Evolutionary conservation across 2,888 invertebrate species (phyloP), one percentile per base, ranked within the genome.

Genomic region (Oxyscelio sp.): DNA sequence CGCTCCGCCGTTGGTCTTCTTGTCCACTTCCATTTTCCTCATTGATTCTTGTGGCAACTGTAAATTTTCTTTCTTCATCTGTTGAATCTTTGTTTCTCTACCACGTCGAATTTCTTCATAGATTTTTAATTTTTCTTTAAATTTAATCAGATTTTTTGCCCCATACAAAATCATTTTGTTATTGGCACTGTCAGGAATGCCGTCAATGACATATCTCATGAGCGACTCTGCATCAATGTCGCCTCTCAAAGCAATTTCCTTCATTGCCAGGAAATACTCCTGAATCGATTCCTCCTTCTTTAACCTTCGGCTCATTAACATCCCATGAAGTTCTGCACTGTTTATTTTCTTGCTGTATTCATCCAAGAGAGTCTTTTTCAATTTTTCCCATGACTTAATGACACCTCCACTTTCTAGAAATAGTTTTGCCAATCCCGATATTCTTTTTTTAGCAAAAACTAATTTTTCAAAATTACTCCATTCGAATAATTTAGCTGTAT

Each of bases 131-230:
- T 59, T 70, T 9, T 81, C 68, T n/a, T 66, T 77, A 0, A 86
- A 65, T 2, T 73, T 31, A 0, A 21, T 0, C 8, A 83, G n/a
- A 4, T 31, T 79, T n/a, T 52, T 73, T 1, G 73, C 22, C 19
- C 78, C 83, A n/a, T 61, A 85, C 11, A 86, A 31, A 4, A 86
- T 34, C 1, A 43, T 4, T 27, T 87, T 87, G 4, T 56, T 70
- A 5, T 43, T 66, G 4, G 45, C 15, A 11, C 85, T 78, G 21
- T 81, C 82, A 19, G 54, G 74, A 56, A 85, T 79, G 13, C 83
- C 87, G 13, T 75, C 70, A 19, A 85, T 83, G 0, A 85, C 54
- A 19, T 87, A 88, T n/a, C 83, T 56, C 0, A 87, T 75, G 0
- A 85, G 19, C 3, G 77, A 75, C 0, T 74, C 52, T 9, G 15